These are phyloP conservation scores for Pavo muticus DNA, from an alignment of 2,113 vertebrate species.

Conservation along the genomic window DNA sequence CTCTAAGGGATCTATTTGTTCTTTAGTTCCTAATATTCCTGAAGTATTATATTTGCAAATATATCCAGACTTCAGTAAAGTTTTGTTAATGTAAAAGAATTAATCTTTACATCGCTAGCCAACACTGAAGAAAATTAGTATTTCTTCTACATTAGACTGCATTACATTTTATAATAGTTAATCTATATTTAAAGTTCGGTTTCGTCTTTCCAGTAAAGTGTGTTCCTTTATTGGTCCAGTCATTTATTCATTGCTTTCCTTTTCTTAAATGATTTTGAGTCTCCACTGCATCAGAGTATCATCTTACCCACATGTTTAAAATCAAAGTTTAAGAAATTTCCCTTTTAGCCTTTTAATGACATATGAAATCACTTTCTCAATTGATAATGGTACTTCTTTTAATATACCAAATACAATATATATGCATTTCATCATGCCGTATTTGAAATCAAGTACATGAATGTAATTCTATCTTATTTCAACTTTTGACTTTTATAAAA, in stretches of 20 bases:
- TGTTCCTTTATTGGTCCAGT: neutral
- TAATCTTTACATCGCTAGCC: neutral
- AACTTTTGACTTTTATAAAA: neutral
- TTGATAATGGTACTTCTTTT: neutral
- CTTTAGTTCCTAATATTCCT: neutral
- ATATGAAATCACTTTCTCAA: neutral
- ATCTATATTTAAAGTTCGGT: neutral
- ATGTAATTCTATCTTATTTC: constrained; percentile 19
- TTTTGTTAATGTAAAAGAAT: neutral
- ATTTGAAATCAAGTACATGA: constrained; percentile 12
- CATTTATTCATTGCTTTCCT: neutral
- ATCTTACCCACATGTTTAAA: neutral
- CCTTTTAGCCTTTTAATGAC: neutral
- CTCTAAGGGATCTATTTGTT: neutral
- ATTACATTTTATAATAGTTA: neutral
- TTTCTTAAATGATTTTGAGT: neutral
- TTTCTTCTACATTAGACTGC: neutral
- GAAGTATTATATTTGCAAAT: neutral
- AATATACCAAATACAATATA: neutral
- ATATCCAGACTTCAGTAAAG: neutral
- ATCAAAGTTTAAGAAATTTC: constrained; percentile 11
- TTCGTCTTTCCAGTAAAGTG: neutral
- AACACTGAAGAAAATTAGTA: neutral
- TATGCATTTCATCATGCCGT: neutral
- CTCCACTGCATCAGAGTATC: neutral